Percentiles rank a stretch among this genome's conserved stretches.
Conservation (phyloP, 2,888 invertebrate species). For the Serrognathus titanus region DNA sequence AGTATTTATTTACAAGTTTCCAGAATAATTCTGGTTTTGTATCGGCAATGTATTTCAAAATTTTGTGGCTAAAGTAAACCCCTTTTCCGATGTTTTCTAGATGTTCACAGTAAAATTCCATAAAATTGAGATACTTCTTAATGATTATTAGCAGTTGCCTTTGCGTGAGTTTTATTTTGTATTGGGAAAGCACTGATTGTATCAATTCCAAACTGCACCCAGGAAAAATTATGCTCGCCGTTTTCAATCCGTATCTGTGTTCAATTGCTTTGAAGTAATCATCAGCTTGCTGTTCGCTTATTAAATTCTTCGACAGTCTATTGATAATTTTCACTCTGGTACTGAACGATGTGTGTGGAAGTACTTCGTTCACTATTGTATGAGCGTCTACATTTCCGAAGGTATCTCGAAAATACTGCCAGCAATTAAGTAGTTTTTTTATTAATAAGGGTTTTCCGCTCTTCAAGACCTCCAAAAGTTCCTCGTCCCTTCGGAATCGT, state of each 20-base stretch:
- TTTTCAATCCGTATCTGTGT: constrained; percentile 12
- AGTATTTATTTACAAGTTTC: neutral
- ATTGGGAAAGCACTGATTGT: neutral
- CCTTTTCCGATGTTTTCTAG: neutral
- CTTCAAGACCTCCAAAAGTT: constrained; percentile 8
- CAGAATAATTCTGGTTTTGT: constrained; percentile 5
- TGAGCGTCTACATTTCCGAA: constrained; percentile 2
- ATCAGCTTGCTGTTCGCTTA: constrained; percentile 6
- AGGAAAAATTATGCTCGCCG: constrained; percentile 9
- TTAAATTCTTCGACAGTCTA: constrained; percentile 5
- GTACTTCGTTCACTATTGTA: constrained; percentile 8
- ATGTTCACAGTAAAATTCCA: constrained; percentile 9
- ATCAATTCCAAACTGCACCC: constrained; percentile 13
- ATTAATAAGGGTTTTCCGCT: constrained; percentile 8
- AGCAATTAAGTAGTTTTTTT: constrained; percentile 5
- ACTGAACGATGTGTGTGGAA: constrained; percentile 14
- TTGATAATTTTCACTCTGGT: constrained; percentile 10
- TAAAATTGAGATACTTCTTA: constrained; percentile 8
- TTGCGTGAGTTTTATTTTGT: constrained; percentile 8
- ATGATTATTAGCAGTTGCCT: constrained; percentile 11
- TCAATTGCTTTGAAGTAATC: constrained; percentile 13
- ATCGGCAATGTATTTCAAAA: neutral
- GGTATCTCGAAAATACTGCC: constrained; percentile 2
- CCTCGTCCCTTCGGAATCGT: constrained; percentile 6
- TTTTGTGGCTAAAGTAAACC: neutral